A percentile compares a stretch with the other conserved stretches of the same genome.
Evolutionary conservation across 2,797 vertebrate species (phyloP).

Genomic region (Chelon auratus): DNA sequence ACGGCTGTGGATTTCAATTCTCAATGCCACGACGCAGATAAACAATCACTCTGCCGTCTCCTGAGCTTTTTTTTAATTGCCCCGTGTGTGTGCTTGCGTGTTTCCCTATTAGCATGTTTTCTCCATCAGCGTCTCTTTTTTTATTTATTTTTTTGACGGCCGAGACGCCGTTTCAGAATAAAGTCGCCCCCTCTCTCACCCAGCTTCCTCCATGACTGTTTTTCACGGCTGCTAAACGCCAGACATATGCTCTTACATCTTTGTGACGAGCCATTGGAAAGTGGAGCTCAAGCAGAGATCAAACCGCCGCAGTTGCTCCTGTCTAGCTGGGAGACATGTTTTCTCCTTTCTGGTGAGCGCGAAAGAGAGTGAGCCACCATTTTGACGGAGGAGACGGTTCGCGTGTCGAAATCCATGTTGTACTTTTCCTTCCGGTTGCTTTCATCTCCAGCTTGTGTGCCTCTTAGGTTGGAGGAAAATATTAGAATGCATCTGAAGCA

Average conservation of each 20-base stretch:
- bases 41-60: constrained; percentile 81
- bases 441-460: constrained; percentile 9
- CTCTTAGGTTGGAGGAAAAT: constrained; percentile 35
- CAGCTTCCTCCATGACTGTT: constrained; percentile 65
- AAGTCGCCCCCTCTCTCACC: constrained; percentile 52
- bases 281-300: constrained; percentile 81
- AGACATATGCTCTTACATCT: constrained; percentile 80
- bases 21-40: constrained; percentile 80
- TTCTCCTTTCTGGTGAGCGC: constrained; percentile 43
- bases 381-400: constrained; percentile 57
- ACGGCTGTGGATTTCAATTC: constrained; percentile 83
- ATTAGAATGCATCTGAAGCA: constrained; percentile 40
- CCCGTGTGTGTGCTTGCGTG: constrained; percentile 29
- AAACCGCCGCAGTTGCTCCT: constrained; percentile 70
- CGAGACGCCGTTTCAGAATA: constrained; percentile 53
- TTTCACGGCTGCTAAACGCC: constrained; percentile 80
- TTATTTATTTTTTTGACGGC: constrained; percentile 50
- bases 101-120: constrained; percentile 50
- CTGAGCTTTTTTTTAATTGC: constrained; percentile 80
- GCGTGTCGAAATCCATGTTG: constrained; percentile 43
- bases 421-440: constrained; percentile 31
- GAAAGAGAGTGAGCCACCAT: constrained; percentile 62
- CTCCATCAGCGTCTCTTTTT: constrained; percentile 44
- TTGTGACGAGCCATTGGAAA: constrained; percentile 77
- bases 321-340: constrained; percentile 69